These are phyloP conservation scores for Prosapia bicincta DNA, from an alignment of 2,888 invertebrate genomes.

Conservation along the genomic window DNA sequence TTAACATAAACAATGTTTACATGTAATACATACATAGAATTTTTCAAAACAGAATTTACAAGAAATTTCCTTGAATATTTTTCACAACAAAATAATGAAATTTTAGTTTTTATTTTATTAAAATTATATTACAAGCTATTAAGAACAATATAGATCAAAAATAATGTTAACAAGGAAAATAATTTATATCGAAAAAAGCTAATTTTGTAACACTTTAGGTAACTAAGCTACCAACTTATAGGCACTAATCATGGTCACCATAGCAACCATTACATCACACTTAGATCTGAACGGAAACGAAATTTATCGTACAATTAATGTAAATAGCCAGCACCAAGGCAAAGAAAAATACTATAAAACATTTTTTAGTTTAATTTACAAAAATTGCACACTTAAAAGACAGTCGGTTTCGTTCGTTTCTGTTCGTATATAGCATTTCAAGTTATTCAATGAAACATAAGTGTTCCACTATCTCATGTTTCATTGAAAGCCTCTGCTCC, in stretches of 20 bases:
- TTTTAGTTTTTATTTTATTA: not conserved
- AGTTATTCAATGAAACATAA: not conserved
- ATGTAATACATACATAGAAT: not conserved
- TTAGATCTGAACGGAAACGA: not conserved
- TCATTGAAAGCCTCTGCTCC: not conserved
- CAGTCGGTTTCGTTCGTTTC: constrained; percentile 2
- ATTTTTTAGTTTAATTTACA: not conserved
- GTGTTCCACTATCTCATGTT: not conserved
- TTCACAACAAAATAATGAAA: not conserved
- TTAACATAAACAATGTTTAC: not conserved
- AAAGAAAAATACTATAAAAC: not conserved
- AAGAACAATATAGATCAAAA: not conserved
- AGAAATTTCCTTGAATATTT: too few species aligned
- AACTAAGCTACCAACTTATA: not conserved
- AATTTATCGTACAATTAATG: not conserved
- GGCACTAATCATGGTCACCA: not conserved
- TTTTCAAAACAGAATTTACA: not conserved
- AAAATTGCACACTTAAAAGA: not conserved
- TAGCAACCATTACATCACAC: not conserved
- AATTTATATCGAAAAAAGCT: not conserved
- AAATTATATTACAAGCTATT: not conserved
- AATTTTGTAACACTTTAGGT: not conserved
- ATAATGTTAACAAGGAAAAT: not conserved
- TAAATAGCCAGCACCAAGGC: not conserved
- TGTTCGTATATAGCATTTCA: not conserved